Percentiles rank a stretch among this genome's conserved stretches.
These are phyloP conservation scores for Microctenopoma lineatum DNA, from an alignment of 2,797 vertebrate species.

Conservation along the genomic window DNA sequence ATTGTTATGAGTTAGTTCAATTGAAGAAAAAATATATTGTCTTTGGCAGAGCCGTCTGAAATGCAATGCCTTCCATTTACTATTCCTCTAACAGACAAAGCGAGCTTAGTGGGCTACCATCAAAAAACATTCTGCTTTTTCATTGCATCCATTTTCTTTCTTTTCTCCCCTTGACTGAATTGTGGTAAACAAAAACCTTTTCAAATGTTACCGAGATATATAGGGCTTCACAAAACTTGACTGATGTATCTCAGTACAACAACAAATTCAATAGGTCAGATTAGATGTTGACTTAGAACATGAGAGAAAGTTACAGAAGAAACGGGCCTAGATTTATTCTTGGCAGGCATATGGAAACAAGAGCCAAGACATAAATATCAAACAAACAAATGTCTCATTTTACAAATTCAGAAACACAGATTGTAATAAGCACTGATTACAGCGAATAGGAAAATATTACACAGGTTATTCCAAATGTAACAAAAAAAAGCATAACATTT, in stretches of 20 bases:
- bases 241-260: conserved; percentile 21
- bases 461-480: conserved; percentile 38
- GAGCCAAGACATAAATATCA: background rate
- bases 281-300: conserved; percentile 9
- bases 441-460: conserved; percentile 14
- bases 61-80: conserved; percentile 41
- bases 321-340: background rate
- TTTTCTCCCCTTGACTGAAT: conserved; percentile 31
- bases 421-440: background rate
- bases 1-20: conserved; percentile 44
- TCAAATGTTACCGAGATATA: conserved; percentile 29
- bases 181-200: conserved; percentile 27
- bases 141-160: conserved; percentile 26
- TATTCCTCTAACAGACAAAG: conserved; percentile 40
- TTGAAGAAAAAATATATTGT: conserved; percentile 52
- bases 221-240: conserved; percentile 27
- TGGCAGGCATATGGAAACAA: conserved; percentile 1
- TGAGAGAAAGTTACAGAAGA: conserved; percentile 13
- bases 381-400: background rate
- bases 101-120: conserved; percentile 32
- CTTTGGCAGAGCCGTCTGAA: conserved; percentile 47
- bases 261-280: conserved; percentile 8
- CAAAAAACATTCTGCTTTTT: conserved; percentile 27
- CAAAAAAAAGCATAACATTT: conserved; percentile 57
- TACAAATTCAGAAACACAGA: conserved; percentile 6